Conservation (phyloP, 2,888 invertebrate genomes). For the Pachliopta kotzebuea region DNA sequence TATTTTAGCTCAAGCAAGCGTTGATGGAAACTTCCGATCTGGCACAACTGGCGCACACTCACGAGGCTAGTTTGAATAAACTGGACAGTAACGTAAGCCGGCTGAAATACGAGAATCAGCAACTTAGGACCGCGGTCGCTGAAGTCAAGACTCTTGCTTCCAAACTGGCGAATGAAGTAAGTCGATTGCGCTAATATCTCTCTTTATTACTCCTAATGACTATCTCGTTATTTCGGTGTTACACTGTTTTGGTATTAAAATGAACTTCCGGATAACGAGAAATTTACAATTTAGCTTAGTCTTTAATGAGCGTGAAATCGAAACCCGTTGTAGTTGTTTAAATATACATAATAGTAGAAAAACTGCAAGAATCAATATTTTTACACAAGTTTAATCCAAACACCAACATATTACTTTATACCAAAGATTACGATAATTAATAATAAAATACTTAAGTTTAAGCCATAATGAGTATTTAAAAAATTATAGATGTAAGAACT, state of each 20-base stretch:
- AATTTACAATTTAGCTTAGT: too few relatives aligned
- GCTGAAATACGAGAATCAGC: conserved; percentile 60
- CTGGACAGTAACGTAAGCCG: conserved; percentile 56
- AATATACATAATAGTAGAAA: too few relatives aligned
- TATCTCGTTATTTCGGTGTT: not conserved
- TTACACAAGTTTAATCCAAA: too few relatives aligned
- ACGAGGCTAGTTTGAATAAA: conserved; percentile 62
- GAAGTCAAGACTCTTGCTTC: conserved; percentile 64
- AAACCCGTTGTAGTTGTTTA: too few relatives aligned
- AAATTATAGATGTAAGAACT: too few relatives aligned
- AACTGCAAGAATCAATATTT: too few relatives aligned
- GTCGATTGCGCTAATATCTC: conserved; percentile 25
- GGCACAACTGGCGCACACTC: conserved; percentile 53
- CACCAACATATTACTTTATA: too few relatives aligned
- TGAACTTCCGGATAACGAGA: too few relatives aligned
- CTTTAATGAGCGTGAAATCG: too few relatives aligned
- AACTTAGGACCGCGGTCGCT: conserved; percentile 49
- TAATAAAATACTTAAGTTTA: too few relatives aligned
- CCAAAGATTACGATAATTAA: too few relatives aligned
- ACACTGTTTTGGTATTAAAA: not conserved
- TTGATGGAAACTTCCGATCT: conserved; percentile 54
- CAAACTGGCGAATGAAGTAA: conserved; percentile 76
- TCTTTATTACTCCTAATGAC: not conserved
- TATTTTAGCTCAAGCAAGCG: conserved; percentile 65
- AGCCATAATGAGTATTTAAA: too few relatives aligned